Conservation (phyloP, 2,113 vertebrate species). For the Cavia aperea region DNA sequence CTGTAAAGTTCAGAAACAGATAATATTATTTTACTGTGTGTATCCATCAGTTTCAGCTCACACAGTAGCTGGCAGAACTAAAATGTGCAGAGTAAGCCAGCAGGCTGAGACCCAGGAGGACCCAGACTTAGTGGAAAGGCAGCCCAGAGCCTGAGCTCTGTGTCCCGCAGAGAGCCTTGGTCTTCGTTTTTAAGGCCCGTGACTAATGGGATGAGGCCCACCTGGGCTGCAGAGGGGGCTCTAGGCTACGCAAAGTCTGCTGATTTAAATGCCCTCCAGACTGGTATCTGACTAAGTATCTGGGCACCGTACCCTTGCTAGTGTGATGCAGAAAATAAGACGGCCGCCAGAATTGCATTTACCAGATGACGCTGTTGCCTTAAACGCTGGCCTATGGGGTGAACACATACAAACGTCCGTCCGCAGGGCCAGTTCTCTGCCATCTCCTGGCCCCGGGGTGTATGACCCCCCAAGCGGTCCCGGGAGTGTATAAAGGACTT, state of each 20-base stretch:
- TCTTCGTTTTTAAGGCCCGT: neutral
- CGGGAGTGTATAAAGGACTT: neutral
- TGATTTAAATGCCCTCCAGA: neutral
- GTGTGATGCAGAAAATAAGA: neutral
- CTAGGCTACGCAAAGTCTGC: neutral
- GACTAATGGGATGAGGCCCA: neutral
- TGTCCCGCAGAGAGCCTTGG: no score
- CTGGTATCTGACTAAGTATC: neutral
- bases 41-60: neutral
- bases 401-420: neutral
- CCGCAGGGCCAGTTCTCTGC: neutral
- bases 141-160: neutral
- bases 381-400: neutral
- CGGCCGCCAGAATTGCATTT: neutral
- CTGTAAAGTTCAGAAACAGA: conserved; percentile 9
- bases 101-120: neutral
- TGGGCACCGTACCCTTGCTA: neutral
- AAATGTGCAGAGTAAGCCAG: neutral
- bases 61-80: neutral
- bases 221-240: neutral
- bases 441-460: neutral
- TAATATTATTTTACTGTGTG: neutral
- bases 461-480: neutral
- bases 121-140: neutral
- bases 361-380: conserved; percentile 2